These are phyloP conservation scores for Cnemophilus loriae DNA, from an alignment of 2,113 vertebrate genomes.

Conservation along the genomic window DNA sequence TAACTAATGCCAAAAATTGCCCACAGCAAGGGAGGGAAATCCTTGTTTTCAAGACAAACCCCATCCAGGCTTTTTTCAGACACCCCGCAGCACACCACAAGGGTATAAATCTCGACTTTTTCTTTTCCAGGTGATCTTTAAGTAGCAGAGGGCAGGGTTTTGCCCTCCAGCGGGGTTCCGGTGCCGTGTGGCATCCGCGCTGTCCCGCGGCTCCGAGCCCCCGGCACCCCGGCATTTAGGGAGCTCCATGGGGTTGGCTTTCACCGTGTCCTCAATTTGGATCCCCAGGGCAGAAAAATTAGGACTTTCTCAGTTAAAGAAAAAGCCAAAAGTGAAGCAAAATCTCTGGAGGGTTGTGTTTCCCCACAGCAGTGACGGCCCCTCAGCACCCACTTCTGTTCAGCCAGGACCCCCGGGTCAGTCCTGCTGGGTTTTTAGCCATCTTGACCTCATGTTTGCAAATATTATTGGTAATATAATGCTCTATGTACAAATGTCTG, in stretches of 20 bases:
- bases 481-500: conserved; percentile 60
- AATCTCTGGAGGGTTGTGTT: conserved; percentile 22
- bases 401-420: conserved; percentile 20
- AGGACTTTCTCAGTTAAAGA: conserved; percentile 23
- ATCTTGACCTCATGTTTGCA: conserved; percentile 68
- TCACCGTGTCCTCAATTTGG: not conserved
- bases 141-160: not conserved
- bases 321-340: not conserved
- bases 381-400: conserved; percentile 45
- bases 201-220: not conserved
- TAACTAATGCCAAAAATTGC: not conserved
- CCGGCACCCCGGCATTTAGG: not conserved
- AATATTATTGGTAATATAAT: conserved; percentile 69
- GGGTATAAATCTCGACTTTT: conserved; percentile 15
- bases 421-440: conserved; percentile 58
- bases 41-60: not conserved
- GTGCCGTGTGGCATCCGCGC: accelerated
- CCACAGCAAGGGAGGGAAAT: not conserved
- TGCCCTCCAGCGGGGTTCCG: not conserved
- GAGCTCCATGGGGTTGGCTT: not conserved
- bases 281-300: conserved; percentile 43
- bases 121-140: conserved; percentile 37
- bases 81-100: not conserved
- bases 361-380: not conserved
- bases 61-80: not conserved